Evolutionary conservation across 2,113 vertebrate species (phyloP).

Genomic region (Myxocyprinus asiaticus): DNA sequence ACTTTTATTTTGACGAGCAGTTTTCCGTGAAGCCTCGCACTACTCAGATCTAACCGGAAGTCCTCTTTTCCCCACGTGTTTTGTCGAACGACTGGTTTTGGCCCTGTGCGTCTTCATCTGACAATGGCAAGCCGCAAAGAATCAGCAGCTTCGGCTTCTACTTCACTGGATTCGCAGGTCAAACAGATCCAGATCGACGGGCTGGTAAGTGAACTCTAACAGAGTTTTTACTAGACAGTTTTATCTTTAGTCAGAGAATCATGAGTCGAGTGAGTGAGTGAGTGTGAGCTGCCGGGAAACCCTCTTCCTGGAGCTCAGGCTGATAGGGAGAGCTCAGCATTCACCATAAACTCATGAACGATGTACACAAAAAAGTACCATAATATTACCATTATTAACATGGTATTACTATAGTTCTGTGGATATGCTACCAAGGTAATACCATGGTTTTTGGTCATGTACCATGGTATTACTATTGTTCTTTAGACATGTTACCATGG

Average conservation of each 20-base stretch:
- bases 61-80: background rate
- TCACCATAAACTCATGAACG: background rate
- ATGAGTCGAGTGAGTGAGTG: background rate
- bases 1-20: background rate
- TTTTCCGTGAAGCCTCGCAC: background rate
- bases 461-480: too few relatives aligned
- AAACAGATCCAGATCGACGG: constrained; percentile 76
- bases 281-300: background rate
- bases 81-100: background rate
- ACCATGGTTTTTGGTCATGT: too few relatives aligned
- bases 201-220: constrained; percentile 60
- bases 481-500: too few relatives aligned
- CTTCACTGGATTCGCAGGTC: constrained; percentile 69
- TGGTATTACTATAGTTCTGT: too few relatives aligned
- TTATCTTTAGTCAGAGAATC: too few relatives aligned
- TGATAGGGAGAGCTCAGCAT: background rate
- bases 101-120: background rate
- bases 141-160: constrained; percentile 4
- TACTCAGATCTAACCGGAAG: background rate
- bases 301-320: background rate
- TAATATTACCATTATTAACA: background rate
- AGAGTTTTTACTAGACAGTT: background rate
- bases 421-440: too few relatives aligned
- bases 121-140: constrained; percentile 64
- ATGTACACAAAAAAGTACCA: background rate